Conservation (phyloP, 2,797 vertebrate genomes). For the Anniella stebbinsi region DNA sequence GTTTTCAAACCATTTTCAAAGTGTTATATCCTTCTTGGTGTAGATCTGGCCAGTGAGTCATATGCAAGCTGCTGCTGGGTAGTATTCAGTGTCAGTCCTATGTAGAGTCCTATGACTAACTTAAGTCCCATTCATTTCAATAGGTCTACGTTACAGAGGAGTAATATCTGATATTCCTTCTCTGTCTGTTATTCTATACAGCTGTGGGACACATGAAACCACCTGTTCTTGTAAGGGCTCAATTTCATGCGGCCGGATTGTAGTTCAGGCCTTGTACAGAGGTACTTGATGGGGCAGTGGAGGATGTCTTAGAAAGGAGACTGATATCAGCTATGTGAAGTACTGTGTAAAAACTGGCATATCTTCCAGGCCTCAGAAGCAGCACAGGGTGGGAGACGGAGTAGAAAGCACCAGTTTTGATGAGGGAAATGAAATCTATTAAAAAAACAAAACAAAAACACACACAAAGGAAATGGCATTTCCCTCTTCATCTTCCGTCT, state of each 20-base stretch:
- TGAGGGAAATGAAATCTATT: conserved; percentile 1
- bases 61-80: background rate
- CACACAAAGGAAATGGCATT: conserved; percentile 24
- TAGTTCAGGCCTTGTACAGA: background rate
- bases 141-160: no score
- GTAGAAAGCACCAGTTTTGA: background rate
- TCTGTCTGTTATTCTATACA: background rate
- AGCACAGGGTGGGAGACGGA: background rate
- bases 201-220: background rate
- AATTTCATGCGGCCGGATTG: background rate
- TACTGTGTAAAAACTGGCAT: background rate
- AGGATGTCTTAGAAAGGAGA: background rate
- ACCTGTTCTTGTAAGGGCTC: background rate
- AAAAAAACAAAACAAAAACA: background rate
- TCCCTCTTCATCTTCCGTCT: conserved; percentile 1
- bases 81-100: no score
- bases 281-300: background rate
- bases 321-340: background rate
- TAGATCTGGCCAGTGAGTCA: background rate
- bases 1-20: no score
- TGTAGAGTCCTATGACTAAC: no score
- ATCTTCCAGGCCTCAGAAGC: background rate
- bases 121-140: no score
- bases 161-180: no score
- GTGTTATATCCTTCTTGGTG: no score